phyloP scores from a whole-genome alignment of 2,797 vertebrate species.

The Pelochelys cantorii region DNA sequence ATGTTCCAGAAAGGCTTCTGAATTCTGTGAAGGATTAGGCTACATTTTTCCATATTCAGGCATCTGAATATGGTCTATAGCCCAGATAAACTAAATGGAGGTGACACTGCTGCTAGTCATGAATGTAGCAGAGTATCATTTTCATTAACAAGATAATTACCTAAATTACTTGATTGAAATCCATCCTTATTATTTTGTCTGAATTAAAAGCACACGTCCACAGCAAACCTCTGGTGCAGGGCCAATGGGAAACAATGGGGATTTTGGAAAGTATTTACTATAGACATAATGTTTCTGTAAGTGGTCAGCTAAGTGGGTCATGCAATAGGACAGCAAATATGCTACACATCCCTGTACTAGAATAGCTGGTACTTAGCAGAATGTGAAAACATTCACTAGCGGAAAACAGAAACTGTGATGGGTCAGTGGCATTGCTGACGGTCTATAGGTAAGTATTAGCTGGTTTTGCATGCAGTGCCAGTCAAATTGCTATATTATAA shows the following conservation, averaged over 20 bases:
- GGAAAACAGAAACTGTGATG: neutral
- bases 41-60: constrained; percentile 38
- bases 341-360: neutral
- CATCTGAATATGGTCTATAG: constrained; percentile 3
- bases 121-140: constrained; percentile 33
- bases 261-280: neutral
- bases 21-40: constrained; percentile 65
- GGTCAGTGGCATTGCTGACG: neutral
- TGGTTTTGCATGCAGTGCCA: rapidly evolving
- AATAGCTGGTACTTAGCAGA: neutral
- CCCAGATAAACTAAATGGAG: constrained; percentile 7
- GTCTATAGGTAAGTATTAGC: neutral
- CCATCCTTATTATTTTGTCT: neutral
- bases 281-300: neutral
- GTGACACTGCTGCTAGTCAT: constrained; percentile 25
- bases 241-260: constrained; percentile 15
- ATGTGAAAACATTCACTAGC: neutral
- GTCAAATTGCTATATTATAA: neutral
- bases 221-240: constrained; percentile 13
- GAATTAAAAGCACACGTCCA: constrained; percentile 22
- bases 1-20: constrained; percentile 61
- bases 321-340: constrained; percentile 8
- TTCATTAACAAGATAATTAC: constrained; percentile 32
- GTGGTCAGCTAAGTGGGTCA: neutral
- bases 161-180: constrained; percentile 34